These are phyloP conservation scores for Cottoperca gobio DNA, from an alignment of 2,797 vertebrate genomes.

Conservation along the genomic window DNA sequence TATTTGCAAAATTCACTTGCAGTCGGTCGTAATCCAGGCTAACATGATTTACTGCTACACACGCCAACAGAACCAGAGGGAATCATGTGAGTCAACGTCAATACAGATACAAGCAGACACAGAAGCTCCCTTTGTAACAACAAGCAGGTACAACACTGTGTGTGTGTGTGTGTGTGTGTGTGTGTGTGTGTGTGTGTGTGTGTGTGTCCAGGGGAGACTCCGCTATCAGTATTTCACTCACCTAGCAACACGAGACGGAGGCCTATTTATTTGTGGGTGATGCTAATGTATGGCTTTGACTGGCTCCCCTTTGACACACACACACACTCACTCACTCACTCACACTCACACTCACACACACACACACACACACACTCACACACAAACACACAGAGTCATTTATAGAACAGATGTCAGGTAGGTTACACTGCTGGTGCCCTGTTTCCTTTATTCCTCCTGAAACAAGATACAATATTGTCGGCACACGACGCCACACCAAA, in stretches of 20 bases:
- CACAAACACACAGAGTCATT: slow-evolving; percentile 1
- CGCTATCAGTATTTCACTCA: slow-evolving; percentile 43
- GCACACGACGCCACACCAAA: slow-evolving; percentile 13
- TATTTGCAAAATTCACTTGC: slow-evolving; percentile 27
- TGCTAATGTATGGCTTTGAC: slow-evolving; percentile 51
- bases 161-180: too few species aligned
- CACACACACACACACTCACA: neutral
- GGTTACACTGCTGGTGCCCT: slow-evolving; percentile 10
- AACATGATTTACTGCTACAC: slow-evolving; percentile 52
- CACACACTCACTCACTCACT: slow-evolving; percentile 1
- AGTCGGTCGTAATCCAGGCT: slow-evolving; percentile 29
- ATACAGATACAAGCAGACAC: slow-evolving; percentile 53
- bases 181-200: neutral
- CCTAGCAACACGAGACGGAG: slow-evolving; percentile 52
- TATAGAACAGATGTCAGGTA: slow-evolving; percentile 20
- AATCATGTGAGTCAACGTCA: slow-evolving; percentile 39
- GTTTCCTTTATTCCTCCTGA: slow-evolving; percentile 33
- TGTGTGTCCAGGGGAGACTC: slow-evolving; percentile 19
- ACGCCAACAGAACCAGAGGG: slow-evolving; percentile 25
- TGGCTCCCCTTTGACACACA: slow-evolving; percentile 1
- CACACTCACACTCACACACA: slow-evolving; percentile 5
- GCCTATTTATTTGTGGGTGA: slow-evolving; percentile 64
- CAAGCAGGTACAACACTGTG: slow-evolving; percentile 4
- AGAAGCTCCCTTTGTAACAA: slow-evolving; percentile 25
- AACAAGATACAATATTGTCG: slow-evolving; percentile 26